These are phyloP conservation scores for Odontocolon sp. DNA, from an alignment of 2,888 invertebrate genomes.

Conservation along the genomic window DNA sequence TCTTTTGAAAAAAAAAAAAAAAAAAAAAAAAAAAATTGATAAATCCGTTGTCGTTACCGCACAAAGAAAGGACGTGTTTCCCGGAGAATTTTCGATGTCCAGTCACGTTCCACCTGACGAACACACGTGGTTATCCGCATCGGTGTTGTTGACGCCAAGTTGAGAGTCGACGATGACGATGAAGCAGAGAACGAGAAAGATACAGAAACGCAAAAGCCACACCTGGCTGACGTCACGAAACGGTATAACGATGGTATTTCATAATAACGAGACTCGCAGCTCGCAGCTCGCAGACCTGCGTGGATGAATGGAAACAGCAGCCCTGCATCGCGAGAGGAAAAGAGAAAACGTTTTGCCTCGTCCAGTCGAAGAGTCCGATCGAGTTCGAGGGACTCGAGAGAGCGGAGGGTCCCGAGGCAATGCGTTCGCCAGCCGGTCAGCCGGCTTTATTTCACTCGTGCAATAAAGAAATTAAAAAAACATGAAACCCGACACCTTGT, in stretches of 20 bases:
- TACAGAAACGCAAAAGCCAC: constrained; percentile 50
- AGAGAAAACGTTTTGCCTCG: constrained; percentile 37
- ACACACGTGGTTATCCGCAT: constrained; percentile 13
- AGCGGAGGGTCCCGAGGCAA: constrained; percentile 16
- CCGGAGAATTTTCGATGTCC: constrained; percentile 11
- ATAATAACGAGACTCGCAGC: constrained; percentile 56
- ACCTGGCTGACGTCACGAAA: constrained; percentile 62
- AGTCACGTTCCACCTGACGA: constrained; percentile 9
- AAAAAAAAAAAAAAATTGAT: neutral
- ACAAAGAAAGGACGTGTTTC: constrained; percentile 9
- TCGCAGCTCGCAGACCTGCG: constrained; percentile 35
- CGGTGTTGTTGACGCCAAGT: neutral
- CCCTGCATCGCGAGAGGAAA: constrained; percentile 18
- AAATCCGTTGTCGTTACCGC: neutral
- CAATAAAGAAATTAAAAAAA: constrained; percentile 59
- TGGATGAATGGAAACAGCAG: constrained; percentile 53
- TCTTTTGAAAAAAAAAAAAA: neutral
- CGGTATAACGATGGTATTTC: constrained; percentile 59
- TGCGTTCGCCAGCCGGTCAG: constrained; percentile 29
- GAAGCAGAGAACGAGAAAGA: constrained; percentile 24
- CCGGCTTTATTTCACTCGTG: constrained; percentile 53
- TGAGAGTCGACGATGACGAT: constrained; percentile 10
- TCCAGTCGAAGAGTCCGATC: constrained; percentile 35
- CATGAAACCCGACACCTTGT: constrained; percentile 56
- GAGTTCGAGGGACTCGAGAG: constrained; percentile 38